Percentiles rank a stretch among this genome's conserved stretches.
Conservation (phyloP, 2,797 vertebrate genomes). For the Phoeniculus purpureus region DNA sequence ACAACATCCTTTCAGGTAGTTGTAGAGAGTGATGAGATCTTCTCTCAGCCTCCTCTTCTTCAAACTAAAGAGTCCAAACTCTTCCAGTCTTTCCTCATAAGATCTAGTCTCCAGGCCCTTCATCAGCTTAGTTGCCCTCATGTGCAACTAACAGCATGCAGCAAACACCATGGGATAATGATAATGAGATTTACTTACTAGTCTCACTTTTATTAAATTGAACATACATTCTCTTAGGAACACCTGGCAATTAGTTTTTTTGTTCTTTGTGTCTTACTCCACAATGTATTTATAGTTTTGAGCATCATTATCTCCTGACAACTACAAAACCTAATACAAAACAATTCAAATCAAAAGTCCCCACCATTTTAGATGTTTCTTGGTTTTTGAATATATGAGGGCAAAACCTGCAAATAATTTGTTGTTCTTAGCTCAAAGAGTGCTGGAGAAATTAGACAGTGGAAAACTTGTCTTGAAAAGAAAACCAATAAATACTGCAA, state of each 20-base stretch:
- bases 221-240: background rate
- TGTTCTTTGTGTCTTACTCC: background rate
- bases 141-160: no score
- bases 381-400: background rate
- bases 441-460: background rate
- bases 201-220: background rate
- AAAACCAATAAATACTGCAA: background rate
- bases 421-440: background rate
- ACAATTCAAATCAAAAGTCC: background rate
- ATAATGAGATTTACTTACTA: background rate
- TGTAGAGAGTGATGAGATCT: no score
- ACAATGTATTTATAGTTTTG: background rate
- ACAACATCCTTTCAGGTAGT: no score
- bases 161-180: background rate
- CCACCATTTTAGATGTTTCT: background rate
- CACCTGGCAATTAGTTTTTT: background rate
- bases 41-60: no score
- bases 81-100: no score
- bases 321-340: background rate
- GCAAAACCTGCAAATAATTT: background rate
- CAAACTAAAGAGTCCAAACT: no score
- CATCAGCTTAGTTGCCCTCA: no score
- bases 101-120: no score
- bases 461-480: background rate
- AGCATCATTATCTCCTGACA: background rate